Base-by-base conservation (phyloP, 2,113 vertebrate species). In the Gymnocephalus cernua region DNA sequence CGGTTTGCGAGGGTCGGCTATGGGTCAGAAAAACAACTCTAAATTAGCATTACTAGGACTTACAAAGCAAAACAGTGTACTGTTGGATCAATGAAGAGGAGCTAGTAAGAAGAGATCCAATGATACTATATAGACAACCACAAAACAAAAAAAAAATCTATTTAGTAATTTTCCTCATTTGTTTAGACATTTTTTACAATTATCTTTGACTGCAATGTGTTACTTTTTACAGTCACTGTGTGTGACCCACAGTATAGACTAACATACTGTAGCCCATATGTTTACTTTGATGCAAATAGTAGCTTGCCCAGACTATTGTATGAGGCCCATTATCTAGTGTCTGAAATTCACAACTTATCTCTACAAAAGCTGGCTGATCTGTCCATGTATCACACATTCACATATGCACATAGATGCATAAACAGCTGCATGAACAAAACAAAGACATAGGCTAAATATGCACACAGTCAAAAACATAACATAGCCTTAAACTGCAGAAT, bases 381-480 rank as follows among this genome's bases (percentile, higher is more conserved):
- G 16, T 16, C 10, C 32, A 29, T 21, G 65, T 48, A 62, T 74
- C 18, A 73, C 38, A 67, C 41, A 38, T 62, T 18, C 3, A 48
- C 29, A 41, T 32, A 29, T 23, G 16, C 68, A 65, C 59, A 44
- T 9, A 16, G 32, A 58, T 3, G 21, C 48, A 57, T 6, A 35
- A 64, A 66, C 48, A 59, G 53, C 47, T 51, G 59, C 59, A 72
- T 50, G 44, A 12, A 72, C 54, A 67, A 68, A 69, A 65, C n/a
- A 50, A 7, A 32, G 13, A 48, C 27, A 18, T 25, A 38, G 8
- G 9, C 38, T 38, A 15, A 45, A 67, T 12, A 32, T 9, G 13
- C 21, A 5, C 47, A 35, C 67, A 50, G 21, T 21, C 13, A 44
- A 45, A 77, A 61, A 63, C n/a, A 58, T 23, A 58, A 57, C 18